phyloP scores from a whole-genome alignment of 2,888 invertebrate species.

The Invenusta paracnida region DNA sequence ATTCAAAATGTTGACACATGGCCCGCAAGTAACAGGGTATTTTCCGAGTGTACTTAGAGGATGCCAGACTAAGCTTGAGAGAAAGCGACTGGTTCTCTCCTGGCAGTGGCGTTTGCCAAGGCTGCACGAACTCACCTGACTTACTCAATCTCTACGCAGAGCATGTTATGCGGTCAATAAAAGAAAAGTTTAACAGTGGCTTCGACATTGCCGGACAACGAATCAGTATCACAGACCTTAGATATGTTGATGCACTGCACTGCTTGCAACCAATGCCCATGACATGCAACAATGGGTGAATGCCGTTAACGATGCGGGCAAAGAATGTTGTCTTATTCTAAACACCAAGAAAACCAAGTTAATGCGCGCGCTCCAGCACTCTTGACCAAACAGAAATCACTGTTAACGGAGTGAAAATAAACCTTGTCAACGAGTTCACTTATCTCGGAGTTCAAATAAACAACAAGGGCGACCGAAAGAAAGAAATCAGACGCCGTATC shows the following conservation, averaged over 20 bases:
- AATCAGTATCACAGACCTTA: no score
- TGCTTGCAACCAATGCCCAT: neutral
- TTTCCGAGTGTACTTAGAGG: no score
- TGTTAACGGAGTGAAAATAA: neutral
- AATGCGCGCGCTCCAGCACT: neutral
- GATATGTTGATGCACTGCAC: no score
- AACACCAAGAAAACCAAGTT: neutral
- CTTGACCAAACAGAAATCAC: neutral
- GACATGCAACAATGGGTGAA: neutral
- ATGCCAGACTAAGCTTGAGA: no score
- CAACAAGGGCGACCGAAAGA: neutral
- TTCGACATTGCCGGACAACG: neutral
- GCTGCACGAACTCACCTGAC: constrained; percentile 28
- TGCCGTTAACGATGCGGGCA: neutral
- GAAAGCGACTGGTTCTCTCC: no score
- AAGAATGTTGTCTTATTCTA: neutral
- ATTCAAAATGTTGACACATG: no score
- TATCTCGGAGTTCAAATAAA: neutral
- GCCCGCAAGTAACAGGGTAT: no score
- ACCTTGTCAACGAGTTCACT: neutral
- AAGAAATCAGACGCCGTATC: neutral
- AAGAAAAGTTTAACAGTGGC: constrained; percentile 34
- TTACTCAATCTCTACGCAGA: neutral
- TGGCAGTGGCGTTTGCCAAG: neutral
- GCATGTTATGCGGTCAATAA: neutral